Evolutionary conservation across 2,888 invertebrate genomes (phyloP), one percentile per base, ranked within the genome.

Genomic region (Elgonia sp.): DNA sequence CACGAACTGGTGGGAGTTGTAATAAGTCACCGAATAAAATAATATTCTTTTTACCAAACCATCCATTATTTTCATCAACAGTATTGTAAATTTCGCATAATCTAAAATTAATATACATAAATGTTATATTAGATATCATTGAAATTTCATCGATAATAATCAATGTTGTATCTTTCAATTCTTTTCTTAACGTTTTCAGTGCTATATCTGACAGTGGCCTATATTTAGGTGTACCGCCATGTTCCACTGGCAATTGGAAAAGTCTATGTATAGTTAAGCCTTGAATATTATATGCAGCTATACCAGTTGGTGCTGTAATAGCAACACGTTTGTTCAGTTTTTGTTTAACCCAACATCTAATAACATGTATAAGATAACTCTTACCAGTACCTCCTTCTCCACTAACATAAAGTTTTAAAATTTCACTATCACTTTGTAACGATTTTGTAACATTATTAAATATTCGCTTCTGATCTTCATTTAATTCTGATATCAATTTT

Each of bases 11-110:
- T 12, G 92, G 93, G 10, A 93, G 89, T 86, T 93, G 93, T 39
- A 93, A 84, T 18, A 93, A 91, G 89, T 94, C 93, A 20, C 93
- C 92, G 65, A 93, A 90, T 9, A 93, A 69, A 39, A 93, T 16
- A 60, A 93, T 86, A 81, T 92, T 89, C 84, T 88, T 92, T 77
- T 88, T 89, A 39, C 92, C 93, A 86, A 93, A 93, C 92, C 92
- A 93, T 8, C 92, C 92, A 89, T 93, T 87, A 37, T 90, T 86
- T 10, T 57, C 72, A 20, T 93, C 91, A 9, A 14, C 18, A 10
- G 92, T 93, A 83, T 92, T 84, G 70, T 92, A 93, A 77, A 93
- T 91, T 87, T 92, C 92, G 6, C 72, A 82, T 60, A 92, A 70
- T 83, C 92, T 60, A 12, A 91, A 69, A 87, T 92, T 72, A 73